Conservation (phyloP, 2,888 invertebrate species). For the Fissipunctia ypsillon region DNA sequence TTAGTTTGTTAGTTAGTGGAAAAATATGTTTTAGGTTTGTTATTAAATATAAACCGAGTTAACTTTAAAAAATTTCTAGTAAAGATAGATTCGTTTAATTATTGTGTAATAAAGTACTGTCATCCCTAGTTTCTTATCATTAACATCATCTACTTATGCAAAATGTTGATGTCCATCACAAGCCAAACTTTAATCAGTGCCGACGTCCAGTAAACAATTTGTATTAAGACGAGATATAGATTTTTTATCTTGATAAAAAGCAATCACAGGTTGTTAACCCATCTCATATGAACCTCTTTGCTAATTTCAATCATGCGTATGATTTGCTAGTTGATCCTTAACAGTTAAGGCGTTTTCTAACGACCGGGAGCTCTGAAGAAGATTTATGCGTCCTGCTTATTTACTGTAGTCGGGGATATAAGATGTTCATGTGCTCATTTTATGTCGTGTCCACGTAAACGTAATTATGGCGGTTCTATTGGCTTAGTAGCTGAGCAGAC, state of each 20-base stretch:
- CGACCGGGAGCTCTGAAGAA: constrained; percentile 56
- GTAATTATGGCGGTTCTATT: neutral
- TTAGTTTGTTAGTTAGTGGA: too few species aligned
- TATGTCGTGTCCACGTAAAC: constrained; percentile 41
- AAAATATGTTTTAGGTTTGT: too few species aligned
- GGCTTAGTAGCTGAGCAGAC: neutral
- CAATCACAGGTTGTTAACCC: constrained; percentile 46
- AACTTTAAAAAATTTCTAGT: too few species aligned
- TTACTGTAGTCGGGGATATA: constrained; percentile 37
- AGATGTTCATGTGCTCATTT: constrained; percentile 15
- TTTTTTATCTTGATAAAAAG: constrained; percentile 51
- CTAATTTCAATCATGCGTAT: constrained; percentile 50
- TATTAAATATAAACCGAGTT: too few species aligned
- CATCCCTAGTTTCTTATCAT: neutral
- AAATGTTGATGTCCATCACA: constrained; percentile 1
- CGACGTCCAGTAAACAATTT: constrained; percentile 26
- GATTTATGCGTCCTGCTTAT: constrained; percentile 66
- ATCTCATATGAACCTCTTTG: constrained; percentile 22
- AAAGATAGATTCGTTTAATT: neutral
- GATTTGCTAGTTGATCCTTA: constrained; percentile 41
- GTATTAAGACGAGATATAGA: constrained; percentile 20
- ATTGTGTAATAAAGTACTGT: neutral
- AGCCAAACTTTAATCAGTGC: constrained; percentile 33
- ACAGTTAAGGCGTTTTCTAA: constrained; percentile 30
- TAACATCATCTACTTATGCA: neutral